A percentile compares a stretch with the other conserved stretches of the same genome.
Conservation (phyloP, 2,888 invertebrate species). For the Drosophila rellima region DNA sequence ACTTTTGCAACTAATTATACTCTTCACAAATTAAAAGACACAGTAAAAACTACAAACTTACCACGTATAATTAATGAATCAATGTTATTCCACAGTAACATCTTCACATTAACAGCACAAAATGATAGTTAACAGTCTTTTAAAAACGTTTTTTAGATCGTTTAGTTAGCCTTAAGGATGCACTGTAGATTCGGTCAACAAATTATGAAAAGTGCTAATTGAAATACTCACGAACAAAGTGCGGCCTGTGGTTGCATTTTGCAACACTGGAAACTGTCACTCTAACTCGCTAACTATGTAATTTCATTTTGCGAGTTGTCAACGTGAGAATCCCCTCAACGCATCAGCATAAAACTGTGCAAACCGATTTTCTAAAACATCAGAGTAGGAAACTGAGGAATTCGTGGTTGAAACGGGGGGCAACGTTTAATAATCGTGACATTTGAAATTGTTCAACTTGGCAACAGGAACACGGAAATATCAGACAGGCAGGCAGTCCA, state of each 20-base stretch:
- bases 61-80: neutral
- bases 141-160: conserved; percentile 6
- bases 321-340: conserved; percentile 39
- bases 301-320: conserved; percentile 43
- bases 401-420: neutral
- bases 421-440: conserved; percentile 56
- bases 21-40: neutral
- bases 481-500: conserved; percentile 39
- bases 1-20: neutral
- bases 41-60: neutral
- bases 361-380: conserved; percentile 31
- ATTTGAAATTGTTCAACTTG: conserved; percentile 50
- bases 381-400: neutral
- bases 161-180: conserved; percentile 3
- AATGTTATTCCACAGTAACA: neutral
- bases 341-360: conserved; percentile 47
- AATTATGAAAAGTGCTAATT: conserved; percentile 40
- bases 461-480: conserved; percentile 45
- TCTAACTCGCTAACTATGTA: conserved; percentile 40
- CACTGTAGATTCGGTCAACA: neutral
- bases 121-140: neutral
- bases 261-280: conserved; percentile 27
- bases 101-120: neutral
- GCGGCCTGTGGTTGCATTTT: conserved; percentile 14
- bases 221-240: conserved; percentile 40